Base-by-base conservation (phyloP, 2,113 vertebrate genomes). In the Dromiciops gliroides region DNA sequence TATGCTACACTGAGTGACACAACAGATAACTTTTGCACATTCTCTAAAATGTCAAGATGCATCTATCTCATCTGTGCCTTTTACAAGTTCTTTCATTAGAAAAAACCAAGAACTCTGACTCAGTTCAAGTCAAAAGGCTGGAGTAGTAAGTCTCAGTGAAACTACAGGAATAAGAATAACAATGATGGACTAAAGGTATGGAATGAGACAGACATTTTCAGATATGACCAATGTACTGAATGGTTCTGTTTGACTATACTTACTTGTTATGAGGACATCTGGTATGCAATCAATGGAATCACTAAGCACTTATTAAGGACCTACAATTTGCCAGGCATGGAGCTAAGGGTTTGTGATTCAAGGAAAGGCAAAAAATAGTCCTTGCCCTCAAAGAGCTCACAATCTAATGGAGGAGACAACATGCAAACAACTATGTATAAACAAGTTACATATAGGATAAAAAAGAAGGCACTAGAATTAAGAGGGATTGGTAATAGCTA, bases 11-110 rank as follows among this genome's bases (percentile, higher is more conserved):
- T 56, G 16, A 48, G 48, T 11, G 88, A 56, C 16, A 91, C n/a
- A 94, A 23, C 25, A 23, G 94, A 96, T 88, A 90, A 2, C n/a
- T 31, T 49, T 0, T 5, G 60, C 28, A 31, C 89, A 3, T 93
- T 89, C 16, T 91, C 91, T 89, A 88, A 67, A 89, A 47, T 8
- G 26, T 16, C 67, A 28, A 48, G 56, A 49, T 50, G 8, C 28
- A 52, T 56, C 24, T 95, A 83, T 95, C 48, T 51, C 24, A 48
- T 2, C 48, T 9, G 25, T n/a, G 92, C 9, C 48, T 96, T 91
- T 94, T 89, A 49, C 93, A 94, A 95, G 48, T 93, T 49, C 48
- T 96, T 92, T 90, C 1, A 0, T 3, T n/a, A 1, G 93, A 31
- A 6, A n/a, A 94, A 96, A 23, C 24, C 48, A 91, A 44, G 89